Base-by-base conservation (phyloP, 2,797 vertebrate genomes). In the Poeciliopsis gracilis region DNA sequence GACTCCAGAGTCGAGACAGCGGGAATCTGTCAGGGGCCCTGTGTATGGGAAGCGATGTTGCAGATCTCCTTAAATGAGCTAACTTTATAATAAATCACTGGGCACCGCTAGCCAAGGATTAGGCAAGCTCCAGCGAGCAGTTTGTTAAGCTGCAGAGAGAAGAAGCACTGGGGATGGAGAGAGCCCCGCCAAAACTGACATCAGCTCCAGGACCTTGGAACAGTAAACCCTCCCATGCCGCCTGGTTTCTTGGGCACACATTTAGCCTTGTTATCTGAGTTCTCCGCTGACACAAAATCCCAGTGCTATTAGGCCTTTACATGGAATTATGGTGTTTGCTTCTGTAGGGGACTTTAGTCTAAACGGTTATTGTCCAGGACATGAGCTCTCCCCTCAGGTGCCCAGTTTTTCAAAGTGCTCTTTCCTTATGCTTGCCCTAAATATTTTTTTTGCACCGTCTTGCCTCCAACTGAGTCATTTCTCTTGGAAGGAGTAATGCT, bases 51-150 rank as follows among this genome's bases (percentile, higher is more conserved):
- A 81, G 82, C 80, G 88, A 94, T 87, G 92, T 84, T 83, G 90
- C 88, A 81, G 88, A 93, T 92, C 88, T 90, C 84, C 85, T 86
- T 77, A 94, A 94, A 93, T 94, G 78, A 94, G 94, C 92, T 91
- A 93, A 94, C 90, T 93, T 93, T 85, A 87, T 93, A 92, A 94
- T 95, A 95, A 94, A 94, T 93, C 88, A 90, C 86, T 74, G 89
- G 86, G 86, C 83, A 89, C 83, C 78, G 83, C 90, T 90, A 88
- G 90, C 87, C 79, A 83, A 76, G 95, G 94, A 96, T 96, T 95
- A 95, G 88, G 85, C 75, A 76, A 80, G 92, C 94, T 93, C 90
- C 91, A 90, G 85, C 77, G 90, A 92, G 90, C 94, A 87, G 91
- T 95, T 93, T 94, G 92, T 94, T 94, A 93, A 94, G 90, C 91